These are phyloP conservation scores for Turritopsis dohrnii DNA, from an alignment of 30 jellyfish, hydroid and myxozoan genomes.

Conservation along the genomic window DNA sequence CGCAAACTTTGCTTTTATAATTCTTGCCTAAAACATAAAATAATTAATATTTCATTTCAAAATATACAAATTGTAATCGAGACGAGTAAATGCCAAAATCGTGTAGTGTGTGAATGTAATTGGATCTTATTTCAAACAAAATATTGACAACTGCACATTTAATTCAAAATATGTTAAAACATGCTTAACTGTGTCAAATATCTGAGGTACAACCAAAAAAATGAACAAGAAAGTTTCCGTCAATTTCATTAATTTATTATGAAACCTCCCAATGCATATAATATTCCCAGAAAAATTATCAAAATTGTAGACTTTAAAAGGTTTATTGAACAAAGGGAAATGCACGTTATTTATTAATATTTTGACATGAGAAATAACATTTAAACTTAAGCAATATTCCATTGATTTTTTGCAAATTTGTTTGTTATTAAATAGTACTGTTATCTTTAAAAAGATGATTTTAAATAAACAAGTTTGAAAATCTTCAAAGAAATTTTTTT, in stretches of 20 bases:
- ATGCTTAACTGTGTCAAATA: background rate
- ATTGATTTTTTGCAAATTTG: background rate
- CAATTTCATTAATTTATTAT: background rate
- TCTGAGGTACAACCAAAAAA: background rate
- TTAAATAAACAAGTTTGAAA: background rate
- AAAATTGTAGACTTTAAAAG: background rate
- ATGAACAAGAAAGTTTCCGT: background rate
- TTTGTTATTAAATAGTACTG: background rate
- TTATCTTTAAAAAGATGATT: background rate
- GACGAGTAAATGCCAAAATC: background rate
- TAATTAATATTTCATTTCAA: background rate
- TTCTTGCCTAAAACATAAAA: conserved; percentile 65
- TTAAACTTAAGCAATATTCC: background rate
- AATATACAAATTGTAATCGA: too few species aligned
- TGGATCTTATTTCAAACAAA: background rate
- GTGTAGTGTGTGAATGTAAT: background rate
- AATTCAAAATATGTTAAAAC: background rate
- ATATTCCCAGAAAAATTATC: background rate
- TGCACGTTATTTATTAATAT: background rate
- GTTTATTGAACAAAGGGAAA: background rate
- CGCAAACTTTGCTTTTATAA: conserved; percentile 94
- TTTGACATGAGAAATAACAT: background rate
- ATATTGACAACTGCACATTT: background rate
- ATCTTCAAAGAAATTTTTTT: background rate
- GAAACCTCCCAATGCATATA: background rate